Base-by-base conservation (phyloP, 2,797 vertebrate genomes). In the Phalanger gymnotis region DNA sequence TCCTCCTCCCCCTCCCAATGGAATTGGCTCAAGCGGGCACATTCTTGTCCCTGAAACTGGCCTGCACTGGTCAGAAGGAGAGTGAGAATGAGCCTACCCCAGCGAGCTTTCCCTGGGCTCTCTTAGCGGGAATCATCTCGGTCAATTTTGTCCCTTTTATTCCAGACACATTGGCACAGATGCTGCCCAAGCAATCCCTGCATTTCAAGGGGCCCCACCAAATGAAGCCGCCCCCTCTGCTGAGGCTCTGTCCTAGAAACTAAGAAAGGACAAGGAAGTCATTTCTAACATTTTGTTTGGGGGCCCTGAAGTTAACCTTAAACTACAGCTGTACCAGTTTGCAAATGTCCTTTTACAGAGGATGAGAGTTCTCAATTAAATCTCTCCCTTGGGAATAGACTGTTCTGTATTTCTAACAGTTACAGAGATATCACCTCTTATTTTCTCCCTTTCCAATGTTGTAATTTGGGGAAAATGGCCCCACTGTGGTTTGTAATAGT, bases 391-490 rank as follows among this genome's bases (percentile, higher is more conserved):
- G 96, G 61, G 92, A 96, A 93, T 91, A 1, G 31, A 90, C 91
- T 90, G 12, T 57, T 97, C 96, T 97, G 40, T 47, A 93, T 97
- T 94, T 96, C 92, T 51, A 66, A 54, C 91, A 95, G n/a, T 92
- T 96, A 90, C 94, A 95, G 95, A 96, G 66, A 92, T 91, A 97
- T 95, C 95, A 94, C 58, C 95, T 98, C 56, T 53, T 95, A 91
- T 97, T 96, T 97, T 97, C 93, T 94, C 93, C 55, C 95, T 95
- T 96, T 97, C 91, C 93, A 94, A 90, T 92, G 97, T 53, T 95
- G 92, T 91, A 90, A 40, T 92, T 56, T 94, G 92, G 25, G 94
- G 93, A 94, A 96, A 94, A 31, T 3, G 93, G 94, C 93, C 92
- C 96, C 92, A 87, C 5, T 95, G 51, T 91, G 92, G 34, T 61